Evolutionary conservation across 2,113 vertebrate genomes (phyloP), one percentile per base, ranked within the genome.

Genomic region (Malurus cyaneus): DNA sequence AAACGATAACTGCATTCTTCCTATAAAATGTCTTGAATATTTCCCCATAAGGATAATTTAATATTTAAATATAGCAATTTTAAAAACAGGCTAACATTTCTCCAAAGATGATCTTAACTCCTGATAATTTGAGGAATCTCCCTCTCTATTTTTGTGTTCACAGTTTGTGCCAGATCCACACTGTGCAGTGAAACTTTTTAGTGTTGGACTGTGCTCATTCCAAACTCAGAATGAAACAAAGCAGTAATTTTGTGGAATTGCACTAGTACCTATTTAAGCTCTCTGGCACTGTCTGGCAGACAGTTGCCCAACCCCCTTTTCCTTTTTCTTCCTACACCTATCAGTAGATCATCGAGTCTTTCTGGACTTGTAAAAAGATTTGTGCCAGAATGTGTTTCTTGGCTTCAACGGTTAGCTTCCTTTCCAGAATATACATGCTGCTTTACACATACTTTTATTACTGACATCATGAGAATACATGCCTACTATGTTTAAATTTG

Each of bases 391-490:
- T 97, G 94, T 98, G 93, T 96, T 98, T 98, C 97, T 98, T 98
- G 98, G 97, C 97, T 98, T 97, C 87, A 97, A 96, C 10, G 5
- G 92, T 93, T 89, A 97, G 94, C 92, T 97, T 96, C 93, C 96
- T 84, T 97, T 98, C 97, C 97, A 97, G 97, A 97, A 97, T 97
- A 97, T 17, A 97, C 97, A 97, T 77, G 85, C 94, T 97, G 96
- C 90, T 97, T 97, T 97, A 95, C 88, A 94, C 97, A 97, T 98
- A 95, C 93, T 98, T 98, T 92, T 91, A 95, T 97, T 95, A 98
- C 97, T 98, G 97, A 98, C 97, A 97, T 98, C 98, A 98, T 98
- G 97, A 97, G 97, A 98, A 97, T 94, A 96, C 89, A 96, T 94
- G 70, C 90, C 92, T 95, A 66, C 92, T 93, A 52, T 96, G 96